phyloP scores from a whole-genome alignment of 1,140 invertebrate species.

The Rhagoletis zephyria region DNA sequence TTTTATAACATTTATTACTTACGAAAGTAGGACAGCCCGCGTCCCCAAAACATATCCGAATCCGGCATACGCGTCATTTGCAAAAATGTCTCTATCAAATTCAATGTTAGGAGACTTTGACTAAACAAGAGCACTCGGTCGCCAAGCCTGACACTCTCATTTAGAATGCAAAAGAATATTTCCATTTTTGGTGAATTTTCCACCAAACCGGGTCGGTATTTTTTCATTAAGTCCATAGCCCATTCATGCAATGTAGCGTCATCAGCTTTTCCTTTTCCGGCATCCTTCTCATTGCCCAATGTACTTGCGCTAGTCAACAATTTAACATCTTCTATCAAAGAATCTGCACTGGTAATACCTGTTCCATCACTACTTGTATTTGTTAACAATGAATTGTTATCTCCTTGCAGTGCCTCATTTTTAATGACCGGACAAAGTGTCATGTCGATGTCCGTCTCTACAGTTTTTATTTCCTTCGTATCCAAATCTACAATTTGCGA shows the following conservation, averaged over 20 bases:
- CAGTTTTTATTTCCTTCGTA: conserved; percentile 77
- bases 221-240: conserved; percentile 89
- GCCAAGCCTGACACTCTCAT: conserved; percentile 88
- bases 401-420: conserved; percentile 58
- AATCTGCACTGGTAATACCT: not conserved
- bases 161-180: conserved; percentile 92
- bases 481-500: conserved; percentile 77
- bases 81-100: conserved; percentile 97
- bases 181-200: conserved; percentile 97
- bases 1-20: conserved; percentile 74
- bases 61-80: conserved; percentile 85
- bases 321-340: conserved; percentile 19
- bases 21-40: conserved; percentile 93
- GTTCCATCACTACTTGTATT: conserved; percentile 55
- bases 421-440: conserved; percentile 22
- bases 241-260: conserved; percentile 88
- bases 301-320: conserved; percentile 13
- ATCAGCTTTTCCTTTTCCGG: conserved; percentile 73
- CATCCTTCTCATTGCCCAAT: conserved; percentile 59
- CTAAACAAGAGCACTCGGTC: conserved; percentile 97
- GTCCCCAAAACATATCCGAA: conserved; percentile 84
- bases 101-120: conserved; percentile 94
- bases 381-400: conserved; percentile 5
- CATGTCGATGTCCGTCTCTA: conserved; percentile 73
- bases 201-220: conserved; percentile 89